Base-by-base conservation (phyloP, 2,888 invertebrate genomes). In the Drosophila yooni region DNA sequence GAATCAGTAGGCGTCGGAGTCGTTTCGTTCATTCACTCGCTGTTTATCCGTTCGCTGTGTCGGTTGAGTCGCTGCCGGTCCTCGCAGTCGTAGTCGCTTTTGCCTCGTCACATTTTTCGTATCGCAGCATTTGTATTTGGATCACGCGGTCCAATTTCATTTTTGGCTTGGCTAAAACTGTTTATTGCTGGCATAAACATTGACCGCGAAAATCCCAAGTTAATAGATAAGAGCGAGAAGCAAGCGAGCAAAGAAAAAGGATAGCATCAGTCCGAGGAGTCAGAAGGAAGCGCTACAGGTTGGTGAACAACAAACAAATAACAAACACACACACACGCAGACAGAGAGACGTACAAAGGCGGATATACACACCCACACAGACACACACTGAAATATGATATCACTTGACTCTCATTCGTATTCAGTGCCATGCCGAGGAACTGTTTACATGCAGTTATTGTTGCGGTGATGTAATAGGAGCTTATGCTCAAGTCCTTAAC, bases 21-120 rank as follows among this genome's bases (percentile, higher is more conserved):
- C 61, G 56, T 51, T 76, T 53, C 52, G 73, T 82, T 54, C 54
- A 13, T 76, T 79, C 88, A 84, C 83, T 85, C 78, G 65, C 72
- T 74, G 72, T 58, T 76, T 71, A 89, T 81, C 89, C 70, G 82
- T 90, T 79, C 79, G 62, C 70, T 58, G 79, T 61, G 70, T 74
- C 78, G 82, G 85, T 90, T 78, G 76, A 54, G 66, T 81, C 69
- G 25, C 25, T 46, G 46, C 8, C 46, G 53, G 68, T 81, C 57
- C 79, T 66, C 66, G 51, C 76, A 57, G 43, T 71, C 64, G 51
- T 79, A 48, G 38, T 74, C 70, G 48, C 60, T 53, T 63, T 77
- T 62, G 43, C 59, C 36, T 56, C 58, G 56, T 56, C n/a, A 56
- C 2, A 31, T 11, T 54, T 51, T 48, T 65, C 40, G 70, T 72